These are phyloP conservation scores for Drosophila eohydei DNA, from an alignment of 2,888 invertebrate species.

Conservation along the genomic window DNA sequence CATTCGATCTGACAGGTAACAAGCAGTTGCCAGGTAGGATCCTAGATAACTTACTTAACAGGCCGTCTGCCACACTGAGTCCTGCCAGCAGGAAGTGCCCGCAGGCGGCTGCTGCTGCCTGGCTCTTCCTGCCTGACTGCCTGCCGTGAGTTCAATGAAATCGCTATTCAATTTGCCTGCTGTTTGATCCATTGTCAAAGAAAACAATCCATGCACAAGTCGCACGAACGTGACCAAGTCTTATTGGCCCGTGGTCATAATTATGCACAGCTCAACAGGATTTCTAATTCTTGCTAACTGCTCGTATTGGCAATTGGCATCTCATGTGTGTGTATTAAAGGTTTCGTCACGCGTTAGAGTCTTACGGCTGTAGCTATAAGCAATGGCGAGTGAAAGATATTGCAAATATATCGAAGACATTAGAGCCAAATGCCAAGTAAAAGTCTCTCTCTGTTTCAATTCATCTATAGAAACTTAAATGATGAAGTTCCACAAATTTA, in stretches of 20 bases:
- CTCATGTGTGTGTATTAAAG: neutral
- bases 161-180: constrained; percentile 33
- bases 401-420: too few species aligned
- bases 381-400: too few species aligned
- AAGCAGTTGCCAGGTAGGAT: constrained; percentile 40
- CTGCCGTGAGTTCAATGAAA: constrained; percentile 34
- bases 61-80: constrained; percentile 41
- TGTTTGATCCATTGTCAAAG: constrained; percentile 34
- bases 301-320: constrained; percentile 9
- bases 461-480: too few species aligned
- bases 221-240: constrained; percentile 49
- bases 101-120: constrained; percentile 11
- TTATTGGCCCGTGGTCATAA: constrained; percentile 55
- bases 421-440: too few species aligned
- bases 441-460: too few species aligned
- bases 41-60: constrained; percentile 48
- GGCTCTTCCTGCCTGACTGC: constrained; percentile 15
- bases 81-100: constrained; percentile 55
- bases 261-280: constrained; percentile 25
- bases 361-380: neutral
- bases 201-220: constrained; percentile 10
- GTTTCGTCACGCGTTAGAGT: neutral
- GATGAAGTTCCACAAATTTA: too few species aligned
- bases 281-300: constrained; percentile 13
- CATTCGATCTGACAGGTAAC: constrained; percentile 77